phyloP scores from a whole-genome alignment of 1,140 invertebrate species.

The Tetragonula clypearis region DNA sequence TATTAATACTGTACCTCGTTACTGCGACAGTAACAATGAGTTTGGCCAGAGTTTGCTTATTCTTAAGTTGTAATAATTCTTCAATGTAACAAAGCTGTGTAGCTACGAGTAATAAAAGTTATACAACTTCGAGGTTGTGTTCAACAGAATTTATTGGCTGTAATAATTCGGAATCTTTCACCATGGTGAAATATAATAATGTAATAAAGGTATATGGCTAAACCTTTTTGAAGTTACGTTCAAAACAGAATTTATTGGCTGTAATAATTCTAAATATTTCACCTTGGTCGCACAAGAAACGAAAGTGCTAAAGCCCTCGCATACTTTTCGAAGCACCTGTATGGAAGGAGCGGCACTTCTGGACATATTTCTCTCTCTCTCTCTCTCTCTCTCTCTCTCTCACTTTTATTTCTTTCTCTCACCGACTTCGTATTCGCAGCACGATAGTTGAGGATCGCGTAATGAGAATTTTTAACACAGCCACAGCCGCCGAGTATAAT shows the following conservation, averaged over 20 bases:
- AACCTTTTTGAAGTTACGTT: neutral
- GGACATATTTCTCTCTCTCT: neutral
- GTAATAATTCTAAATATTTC: neutral
- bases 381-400: neutral
- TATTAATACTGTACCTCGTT: neutral
- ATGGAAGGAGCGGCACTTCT: constrained; percentile 22
- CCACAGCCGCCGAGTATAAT: constrained; percentile 28
- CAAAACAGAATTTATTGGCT: neutral
- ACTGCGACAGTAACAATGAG: neutral
- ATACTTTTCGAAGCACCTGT: constrained; percentile 27
- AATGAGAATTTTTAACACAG: constrained; percentile 58
- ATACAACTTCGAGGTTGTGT: neutral
- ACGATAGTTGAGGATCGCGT: constrained; percentile 45
- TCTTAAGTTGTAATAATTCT: no score
- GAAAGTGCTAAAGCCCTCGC: constrained; percentile 15
- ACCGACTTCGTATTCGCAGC: constrained; percentile 43
- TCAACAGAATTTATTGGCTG: neutral
- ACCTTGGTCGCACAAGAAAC: neutral
- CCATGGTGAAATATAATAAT: neutral
- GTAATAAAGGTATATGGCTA: neutral
- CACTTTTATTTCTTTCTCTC: neutral
- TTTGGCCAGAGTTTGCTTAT: no score
- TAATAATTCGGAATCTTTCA: neutral
- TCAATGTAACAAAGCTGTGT: no score
- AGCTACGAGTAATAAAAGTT: no score